Percentiles rank a stretch among this genome's conserved stretches.
phyloP scores from a whole-genome alignment of 2,888 invertebrate genomes.

The Kryphioiulus occultus region DNA sequence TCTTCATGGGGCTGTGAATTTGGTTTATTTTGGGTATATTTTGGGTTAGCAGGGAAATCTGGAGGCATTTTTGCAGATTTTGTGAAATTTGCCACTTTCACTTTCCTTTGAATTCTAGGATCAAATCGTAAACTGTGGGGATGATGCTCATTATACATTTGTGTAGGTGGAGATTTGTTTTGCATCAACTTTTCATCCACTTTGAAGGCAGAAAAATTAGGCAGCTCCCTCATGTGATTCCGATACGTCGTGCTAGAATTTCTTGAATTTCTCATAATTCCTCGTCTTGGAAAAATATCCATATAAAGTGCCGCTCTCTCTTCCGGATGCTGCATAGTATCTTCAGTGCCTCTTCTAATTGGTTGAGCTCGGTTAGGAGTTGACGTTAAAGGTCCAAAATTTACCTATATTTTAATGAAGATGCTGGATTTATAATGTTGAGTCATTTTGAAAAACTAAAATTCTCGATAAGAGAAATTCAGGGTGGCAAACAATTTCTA shows the following conservation, averaged over 20 bases:
- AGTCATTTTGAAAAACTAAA: too few species aligned
- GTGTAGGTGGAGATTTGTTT: background rate
- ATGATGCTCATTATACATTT: background rate
- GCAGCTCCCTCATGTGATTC: background rate
- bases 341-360: background rate
- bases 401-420: background rate
- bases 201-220: background rate
- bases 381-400: constrained; percentile 1
- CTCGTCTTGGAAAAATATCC: background rate
- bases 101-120: background rate
- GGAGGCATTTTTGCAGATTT: background rate
- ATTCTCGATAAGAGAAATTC: too few species aligned
- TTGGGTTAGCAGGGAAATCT: background rate
- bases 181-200: background rate
- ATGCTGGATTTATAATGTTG: background rate
- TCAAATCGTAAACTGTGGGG: background rate
- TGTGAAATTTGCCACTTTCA: background rate
- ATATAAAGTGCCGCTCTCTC: background rate
- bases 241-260: background rate
- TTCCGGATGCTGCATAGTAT: background rate
- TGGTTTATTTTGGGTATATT: background rate
- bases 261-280: background rate
- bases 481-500: too few species aligned
- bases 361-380: background rate
- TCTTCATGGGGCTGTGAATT: background rate